phyloP scores from a whole-genome alignment of 2,888 invertebrate genomes.

The Gastrophysa polygoni region DNA sequence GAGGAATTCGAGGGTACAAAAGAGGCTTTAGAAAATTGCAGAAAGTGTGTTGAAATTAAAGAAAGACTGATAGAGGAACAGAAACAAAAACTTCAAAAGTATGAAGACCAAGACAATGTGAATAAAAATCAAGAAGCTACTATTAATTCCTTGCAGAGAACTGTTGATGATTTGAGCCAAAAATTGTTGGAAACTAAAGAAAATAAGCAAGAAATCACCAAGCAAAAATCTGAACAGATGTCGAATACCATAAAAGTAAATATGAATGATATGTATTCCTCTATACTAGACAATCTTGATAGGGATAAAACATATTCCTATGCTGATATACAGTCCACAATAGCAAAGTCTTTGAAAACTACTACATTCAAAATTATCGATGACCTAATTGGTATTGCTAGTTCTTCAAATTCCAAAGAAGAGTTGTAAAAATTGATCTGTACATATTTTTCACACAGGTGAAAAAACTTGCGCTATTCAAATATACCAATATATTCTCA shows the following conservation, averaged over 20 bases:
- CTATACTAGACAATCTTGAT: constrained; percentile 43
- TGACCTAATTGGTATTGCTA: constrained; percentile 13
- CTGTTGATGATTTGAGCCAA: constrained; percentile 30
- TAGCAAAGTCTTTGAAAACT: constrained; percentile 36
- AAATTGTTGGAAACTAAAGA: constrained; percentile 33
- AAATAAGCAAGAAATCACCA: constrained; percentile 22
- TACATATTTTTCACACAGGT: background rate
- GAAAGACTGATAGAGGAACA: constrained; percentile 33
- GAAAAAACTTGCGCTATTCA: background rate
- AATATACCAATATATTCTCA: too few species aligned
- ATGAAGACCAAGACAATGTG: constrained; percentile 29
- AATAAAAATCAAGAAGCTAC: constrained; percentile 20
- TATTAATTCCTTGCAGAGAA: constrained; percentile 30
- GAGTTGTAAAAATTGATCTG: background rate
- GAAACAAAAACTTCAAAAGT: constrained; percentile 30
- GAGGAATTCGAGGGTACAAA: constrained; percentile 26
- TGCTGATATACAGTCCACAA: constrained; percentile 30
- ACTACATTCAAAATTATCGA: constrained; percentile 33
- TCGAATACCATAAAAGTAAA: constrained; percentile 44
- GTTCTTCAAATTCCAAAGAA: background rate
- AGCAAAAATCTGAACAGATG: constrained; percentile 25
- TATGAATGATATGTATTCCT: constrained; percentile 51
- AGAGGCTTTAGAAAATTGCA: constrained; percentile 23
- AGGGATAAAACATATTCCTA: constrained; percentile 27
- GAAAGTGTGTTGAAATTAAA: constrained; percentile 23